Percentiles rank a stretch among this genome's conserved stretches.
Conservation (phyloP, 1,140 invertebrate genomes). For the Drosophila punjabiensis region DNA sequence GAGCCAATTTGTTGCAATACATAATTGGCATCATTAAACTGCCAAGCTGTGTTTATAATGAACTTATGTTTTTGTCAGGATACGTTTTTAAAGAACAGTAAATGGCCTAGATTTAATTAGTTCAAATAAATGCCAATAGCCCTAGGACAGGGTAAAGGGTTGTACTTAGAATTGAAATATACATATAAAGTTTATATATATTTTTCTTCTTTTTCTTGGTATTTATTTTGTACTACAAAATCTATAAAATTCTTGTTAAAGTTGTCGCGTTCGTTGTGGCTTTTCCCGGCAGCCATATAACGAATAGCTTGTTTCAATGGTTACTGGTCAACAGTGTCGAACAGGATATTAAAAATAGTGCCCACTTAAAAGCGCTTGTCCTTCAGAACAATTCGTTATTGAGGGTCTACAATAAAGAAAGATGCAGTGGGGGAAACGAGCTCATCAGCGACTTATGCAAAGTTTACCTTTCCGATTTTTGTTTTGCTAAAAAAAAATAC, state of each 20-base stretch:
- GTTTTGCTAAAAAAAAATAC: too few relatives aligned
- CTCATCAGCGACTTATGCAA: background rate
- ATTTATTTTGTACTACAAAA: background rate
- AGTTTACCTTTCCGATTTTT: background rate
- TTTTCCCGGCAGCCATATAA: background rate
- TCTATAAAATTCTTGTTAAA: too few relatives aligned
- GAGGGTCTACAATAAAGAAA: background rate
- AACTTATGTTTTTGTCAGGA: background rate
- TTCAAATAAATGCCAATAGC: background rate
- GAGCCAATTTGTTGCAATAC: constrained; percentile 22
- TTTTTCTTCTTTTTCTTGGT: background rate
- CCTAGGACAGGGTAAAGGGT: too few relatives aligned
- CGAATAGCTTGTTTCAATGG: background rate
- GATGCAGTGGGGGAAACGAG: background rate
- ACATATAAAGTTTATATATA: background rate
- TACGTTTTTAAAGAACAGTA: background rate
- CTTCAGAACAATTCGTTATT: background rate
- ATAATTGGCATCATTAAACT: constrained; percentile 24
- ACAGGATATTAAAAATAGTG: background rate
- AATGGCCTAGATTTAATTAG: background rate
- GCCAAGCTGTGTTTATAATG: background rate
- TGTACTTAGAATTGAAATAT: too few relatives aligned
- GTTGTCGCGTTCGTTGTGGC: too few relatives aligned
- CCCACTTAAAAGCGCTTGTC: background rate
- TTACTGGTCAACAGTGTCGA: background rate